These are phyloP conservation scores for Melanitta fusca DNA, from an alignment of 2,797 vertebrate species.

Conservation along the genomic window DNA sequence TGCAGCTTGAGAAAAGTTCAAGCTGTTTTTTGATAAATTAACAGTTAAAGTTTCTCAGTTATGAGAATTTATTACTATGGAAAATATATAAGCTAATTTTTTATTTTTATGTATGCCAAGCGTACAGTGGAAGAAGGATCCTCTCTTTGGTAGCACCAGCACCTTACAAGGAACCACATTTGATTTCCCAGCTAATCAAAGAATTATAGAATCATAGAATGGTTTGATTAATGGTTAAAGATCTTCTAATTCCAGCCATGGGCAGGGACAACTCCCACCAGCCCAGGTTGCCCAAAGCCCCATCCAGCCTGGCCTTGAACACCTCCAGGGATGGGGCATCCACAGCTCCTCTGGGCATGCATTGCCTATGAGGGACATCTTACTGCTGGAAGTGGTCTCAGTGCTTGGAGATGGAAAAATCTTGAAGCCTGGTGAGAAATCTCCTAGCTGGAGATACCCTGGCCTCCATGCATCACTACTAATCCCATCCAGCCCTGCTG, in stretches of 20 bases:
- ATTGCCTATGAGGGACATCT: background rate
- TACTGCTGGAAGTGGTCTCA: background rate
- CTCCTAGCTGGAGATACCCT: background rate
- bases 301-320: background rate
- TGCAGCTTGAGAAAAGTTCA: background rate
- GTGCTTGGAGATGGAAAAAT: background rate
- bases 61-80: background rate
- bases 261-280: background rate
- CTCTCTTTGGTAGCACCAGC: background rate
- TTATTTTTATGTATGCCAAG: background rate
- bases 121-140: background rate
- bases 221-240: too few relatives aligned
- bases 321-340: too few relatives aligned
- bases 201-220: too few relatives aligned
- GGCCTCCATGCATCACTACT: background rate
- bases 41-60: background rate
- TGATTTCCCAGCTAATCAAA: background rate
- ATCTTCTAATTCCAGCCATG: too few relatives aligned
- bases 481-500: background rate
- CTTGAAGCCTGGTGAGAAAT: background rate
- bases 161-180: background rate
- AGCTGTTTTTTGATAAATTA: background rate
- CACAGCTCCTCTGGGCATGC: too few relatives aligned
- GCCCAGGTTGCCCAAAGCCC: background rate
- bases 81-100: background rate